Conservation (phyloP, 2,113 vertebrate species). For the Sciurus niger region DNA sequence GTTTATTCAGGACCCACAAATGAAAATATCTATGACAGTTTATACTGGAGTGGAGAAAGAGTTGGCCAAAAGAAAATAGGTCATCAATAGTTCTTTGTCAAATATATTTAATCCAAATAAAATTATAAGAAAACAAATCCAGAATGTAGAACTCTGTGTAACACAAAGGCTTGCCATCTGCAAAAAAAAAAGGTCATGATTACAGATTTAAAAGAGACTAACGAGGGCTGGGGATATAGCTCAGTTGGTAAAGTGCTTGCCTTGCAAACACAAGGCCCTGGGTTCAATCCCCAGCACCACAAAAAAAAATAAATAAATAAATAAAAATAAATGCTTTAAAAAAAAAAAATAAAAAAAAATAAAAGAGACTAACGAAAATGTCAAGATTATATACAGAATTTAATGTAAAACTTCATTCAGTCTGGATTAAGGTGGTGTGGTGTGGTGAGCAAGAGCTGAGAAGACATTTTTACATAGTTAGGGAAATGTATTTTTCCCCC, state of each 20-base stretch:
- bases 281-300: no score
- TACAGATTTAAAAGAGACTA: background rate
- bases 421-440: background rate
- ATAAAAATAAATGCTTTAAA: no score
- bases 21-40: conserved; percentile 31
- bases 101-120: conserved; percentile 50
- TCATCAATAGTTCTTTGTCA: background rate
- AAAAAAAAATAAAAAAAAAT: no score
- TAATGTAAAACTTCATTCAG: background rate
- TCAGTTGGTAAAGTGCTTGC: no score
- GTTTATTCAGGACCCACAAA: conserved; percentile 14
- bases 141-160: background rate
- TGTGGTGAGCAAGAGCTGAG: background rate
- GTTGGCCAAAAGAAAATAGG: background rate
- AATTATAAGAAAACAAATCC: conserved; percentile 35
- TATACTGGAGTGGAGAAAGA: background rate
- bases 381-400: background rate
- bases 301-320: no score
- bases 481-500: background rate
- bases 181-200: background rate
- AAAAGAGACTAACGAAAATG: conserved; percentile 21
- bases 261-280: no score
- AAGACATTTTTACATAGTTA: background rate
- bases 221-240: no score
- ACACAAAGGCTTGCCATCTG: background rate